Percentiles rank a stretch among this genome's conserved stretches.
Evolutionary conservation across 2,797 vertebrate genomes (phyloP).

Genomic region (Lithobates sylvaticus): DNA sequence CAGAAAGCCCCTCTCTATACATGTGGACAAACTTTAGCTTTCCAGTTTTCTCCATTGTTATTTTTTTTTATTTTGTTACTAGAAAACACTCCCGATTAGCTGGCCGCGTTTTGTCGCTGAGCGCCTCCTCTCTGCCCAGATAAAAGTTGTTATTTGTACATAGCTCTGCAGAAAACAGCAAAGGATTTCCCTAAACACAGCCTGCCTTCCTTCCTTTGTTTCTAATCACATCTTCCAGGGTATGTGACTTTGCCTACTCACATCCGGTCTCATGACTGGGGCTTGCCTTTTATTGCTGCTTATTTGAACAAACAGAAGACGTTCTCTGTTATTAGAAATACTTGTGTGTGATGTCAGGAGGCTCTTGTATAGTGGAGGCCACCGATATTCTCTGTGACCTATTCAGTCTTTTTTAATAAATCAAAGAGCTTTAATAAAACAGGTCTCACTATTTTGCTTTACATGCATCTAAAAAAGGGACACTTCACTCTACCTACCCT

Average conservation of each 20-base stretch:
- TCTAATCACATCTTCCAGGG: constrained; percentile 42
- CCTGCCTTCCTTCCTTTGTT: constrained; percentile 55
- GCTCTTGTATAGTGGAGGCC: too few relatives aligned
- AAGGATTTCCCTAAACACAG: constrained; percentile 55
- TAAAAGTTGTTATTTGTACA: constrained; percentile 21
- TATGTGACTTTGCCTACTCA: constrained; percentile 23
- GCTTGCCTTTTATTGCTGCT: neutral
- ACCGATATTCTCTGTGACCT: neutral
- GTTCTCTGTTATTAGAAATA: neutral
- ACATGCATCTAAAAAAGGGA: too few relatives aligned
- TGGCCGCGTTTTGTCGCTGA: neutral
- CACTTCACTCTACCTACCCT: too few relatives aligned
- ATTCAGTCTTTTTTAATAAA: neutral
- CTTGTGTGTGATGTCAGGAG: neutral
- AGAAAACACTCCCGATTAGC: neutral
- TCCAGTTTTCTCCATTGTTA: too few relatives aligned
- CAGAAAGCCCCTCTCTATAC: neutral
- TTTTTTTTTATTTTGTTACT: too few relatives aligned
- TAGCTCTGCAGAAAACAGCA: constrained; percentile 10
- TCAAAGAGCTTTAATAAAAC: neutral
- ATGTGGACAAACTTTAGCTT: neutral
- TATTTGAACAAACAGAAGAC: neutral
- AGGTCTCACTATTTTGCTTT: too few relatives aligned
- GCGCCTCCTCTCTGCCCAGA: neutral
- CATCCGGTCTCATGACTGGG: constrained; percentile 45